Percentiles rank a stretch among this genome's conserved stretches.
Conservation (phyloP, 1,140 invertebrate species). For the Dendroctonus valens region DNA sequence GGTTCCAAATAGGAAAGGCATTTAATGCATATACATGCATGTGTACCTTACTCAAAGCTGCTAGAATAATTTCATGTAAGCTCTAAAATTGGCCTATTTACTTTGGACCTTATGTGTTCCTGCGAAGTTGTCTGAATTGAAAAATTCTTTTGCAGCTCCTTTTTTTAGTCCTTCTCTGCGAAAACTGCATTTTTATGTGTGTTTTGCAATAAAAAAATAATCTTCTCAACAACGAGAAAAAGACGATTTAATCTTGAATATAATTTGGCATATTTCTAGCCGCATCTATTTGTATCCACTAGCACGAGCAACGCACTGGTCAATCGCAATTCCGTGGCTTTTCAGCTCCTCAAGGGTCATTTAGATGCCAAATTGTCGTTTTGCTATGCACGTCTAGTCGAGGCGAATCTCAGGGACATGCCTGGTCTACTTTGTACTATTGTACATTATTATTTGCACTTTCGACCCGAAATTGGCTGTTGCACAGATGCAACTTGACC, state of each 20-base stretch:
- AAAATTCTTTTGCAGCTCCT: conserved; percentile 4
- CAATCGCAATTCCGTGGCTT: conserved; percentile 1
- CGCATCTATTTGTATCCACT: too few species aligned
- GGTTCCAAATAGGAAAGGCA: conserved; percentile 14
- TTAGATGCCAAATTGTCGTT: conserved; percentile 1
- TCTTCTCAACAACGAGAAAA: too few species aligned
- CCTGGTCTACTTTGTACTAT: too few species aligned
- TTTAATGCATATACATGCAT: conserved; percentile 20
- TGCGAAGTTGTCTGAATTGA: conserved; percentile 18
- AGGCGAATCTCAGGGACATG: too few species aligned
- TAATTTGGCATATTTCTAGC: too few species aligned
- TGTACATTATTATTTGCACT: too few species aligned
- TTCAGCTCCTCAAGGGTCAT: background rate
- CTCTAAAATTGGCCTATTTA: conserved; percentile 19
- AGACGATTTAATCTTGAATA: too few species aligned
- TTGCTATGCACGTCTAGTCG: background rate
- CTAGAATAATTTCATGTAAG: conserved; percentile 25
- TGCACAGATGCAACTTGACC: too few species aligned
- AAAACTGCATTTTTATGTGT: background rate
- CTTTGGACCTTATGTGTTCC: conserved; percentile 13
- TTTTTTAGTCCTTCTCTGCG: conserved; percentile 3
- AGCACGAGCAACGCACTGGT: too few species aligned
- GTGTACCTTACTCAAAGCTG: conserved; percentile 22
- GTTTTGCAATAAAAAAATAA: too few species aligned
- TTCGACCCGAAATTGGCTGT: too few species aligned